Evolutionary conservation across 1,140 invertebrate genomes (phyloP), one percentile per base, ranked within the genome.

Genomic region (Stenopsyche tienmushanensis): DNA sequence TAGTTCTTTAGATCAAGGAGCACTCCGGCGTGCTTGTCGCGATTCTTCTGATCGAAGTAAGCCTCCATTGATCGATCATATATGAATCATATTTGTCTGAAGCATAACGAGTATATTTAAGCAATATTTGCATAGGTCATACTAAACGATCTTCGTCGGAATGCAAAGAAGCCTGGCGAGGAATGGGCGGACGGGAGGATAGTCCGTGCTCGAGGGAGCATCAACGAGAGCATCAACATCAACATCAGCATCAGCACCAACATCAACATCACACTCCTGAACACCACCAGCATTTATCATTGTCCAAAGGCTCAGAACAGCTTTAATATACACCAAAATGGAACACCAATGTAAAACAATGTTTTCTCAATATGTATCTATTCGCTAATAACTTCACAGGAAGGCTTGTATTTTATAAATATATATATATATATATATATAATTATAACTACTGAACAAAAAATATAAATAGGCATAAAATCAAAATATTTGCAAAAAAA

Each of bases 141-240:
- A 80, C 78, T 26, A 80, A 79, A 54, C 73, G 79, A 13, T 80
- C 78, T 13, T 78, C 78, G 1, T 80, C 78, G 3, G 79, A 81
- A 65, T 80, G 78, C 53, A 70, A 70, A 41, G 68, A 70, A 39
- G 64, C 68, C 1, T 70, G 68, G 68, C 53, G 68, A 17, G 68
- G 68, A n/a, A 29, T 70, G 54, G 39, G 62, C 52, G 50, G 23
- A 18, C 5, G 57, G 8, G 57, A 60, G 47, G 57, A 60, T 24
- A 60, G 57, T 18, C 57, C 57, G 1, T 60, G 57, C 47, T 60
- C 57, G 9, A 34, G 57, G 1, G 57, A 60, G 24, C 54, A 57
- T 44, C n/a, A n/a, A n/a, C n/a, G n/a, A n/a, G n/a, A n/a, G n/a
- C n/a, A n/a, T n/a, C n/a, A n/a, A n/a, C n/a, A n/a, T n/a, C n/a